These are phyloP conservation scores for Rattus rattus DNA, from an alignment of 2,113 vertebrate genomes.

Conservation along the genomic window DNA sequence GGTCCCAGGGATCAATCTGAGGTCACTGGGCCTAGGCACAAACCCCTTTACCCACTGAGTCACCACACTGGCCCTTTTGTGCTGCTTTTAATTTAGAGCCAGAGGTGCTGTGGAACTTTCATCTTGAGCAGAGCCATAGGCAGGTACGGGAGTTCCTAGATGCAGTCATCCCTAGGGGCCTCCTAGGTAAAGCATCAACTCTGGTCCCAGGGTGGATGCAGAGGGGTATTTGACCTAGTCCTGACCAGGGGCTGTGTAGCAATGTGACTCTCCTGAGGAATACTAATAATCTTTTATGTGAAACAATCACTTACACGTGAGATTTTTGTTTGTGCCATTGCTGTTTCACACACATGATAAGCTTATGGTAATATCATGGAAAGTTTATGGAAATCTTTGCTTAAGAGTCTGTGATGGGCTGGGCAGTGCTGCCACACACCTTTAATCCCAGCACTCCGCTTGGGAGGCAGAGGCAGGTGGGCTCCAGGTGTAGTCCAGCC, in stretches of 20 bases:
- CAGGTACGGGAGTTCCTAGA: background rate
- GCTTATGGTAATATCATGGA: constrained; percentile 13
- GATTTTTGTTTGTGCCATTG: background rate
- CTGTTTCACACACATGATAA: constrained; percentile 37
- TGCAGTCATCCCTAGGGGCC: background rate
- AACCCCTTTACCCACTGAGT: background rate
- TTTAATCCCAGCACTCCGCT: background rate
- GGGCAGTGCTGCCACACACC: background rate
- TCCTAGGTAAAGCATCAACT: background rate
- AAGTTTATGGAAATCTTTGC: constrained; percentile 32
- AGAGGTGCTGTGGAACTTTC: background rate
- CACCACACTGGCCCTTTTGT: background rate
- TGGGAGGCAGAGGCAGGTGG: background rate
- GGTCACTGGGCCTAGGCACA: background rate
- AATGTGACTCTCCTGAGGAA: constrained; percentile 39
- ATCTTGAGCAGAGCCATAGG: background rate
- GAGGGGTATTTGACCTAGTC: background rate
- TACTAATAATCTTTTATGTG: background rate
- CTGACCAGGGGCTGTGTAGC: background rate
- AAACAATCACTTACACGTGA: constrained; percentile 3
- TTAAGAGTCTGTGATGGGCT: background rate
- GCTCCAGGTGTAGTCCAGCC: too few species aligned
- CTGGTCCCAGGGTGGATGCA: background rate
- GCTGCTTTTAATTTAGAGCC: constrained; percentile 44
- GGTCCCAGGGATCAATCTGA: background rate